phyloP scores from a whole-genome alignment of 1,140 invertebrate species.

The Drosophila dunni region DNA sequence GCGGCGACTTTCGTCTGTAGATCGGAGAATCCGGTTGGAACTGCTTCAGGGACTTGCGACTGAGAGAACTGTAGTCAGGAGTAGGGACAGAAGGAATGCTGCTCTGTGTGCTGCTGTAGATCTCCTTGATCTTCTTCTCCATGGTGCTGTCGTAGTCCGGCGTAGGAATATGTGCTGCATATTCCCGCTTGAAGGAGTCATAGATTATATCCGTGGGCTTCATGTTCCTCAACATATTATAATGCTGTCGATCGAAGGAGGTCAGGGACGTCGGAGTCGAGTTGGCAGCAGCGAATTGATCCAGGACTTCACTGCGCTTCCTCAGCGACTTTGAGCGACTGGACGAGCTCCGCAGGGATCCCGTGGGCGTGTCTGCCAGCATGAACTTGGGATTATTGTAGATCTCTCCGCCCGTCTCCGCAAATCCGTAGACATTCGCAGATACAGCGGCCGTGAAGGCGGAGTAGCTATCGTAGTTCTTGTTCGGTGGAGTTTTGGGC shows the following conservation, averaged over 20 bases:
- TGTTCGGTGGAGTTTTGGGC: conserved; percentile 35
- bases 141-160: conserved; percentile 84
- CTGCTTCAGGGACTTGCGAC: conserved; percentile 75
- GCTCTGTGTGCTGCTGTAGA: conserved; percentile 81
- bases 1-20: conserved; percentile 78
- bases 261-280: conserved; percentile 73
- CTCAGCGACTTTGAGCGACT: conserved; percentile 64
- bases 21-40: conserved; percentile 83
- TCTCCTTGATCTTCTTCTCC: conserved; percentile 83
- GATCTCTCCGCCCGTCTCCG: conserved; percentile 79
- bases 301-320: conserved; percentile 70
- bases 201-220: conserved; percentile 87
- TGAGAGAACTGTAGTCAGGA: conserved; percentile 83
- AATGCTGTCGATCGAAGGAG: conserved; percentile 73
- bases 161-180: conserved; percentile 73
- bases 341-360: conserved; percentile 66
- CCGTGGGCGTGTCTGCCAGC: conserved; percentile 71
- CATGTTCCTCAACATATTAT: conserved; percentile 84
- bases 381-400: conserved; percentile 84
- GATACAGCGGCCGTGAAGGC: conserved; percentile 60
- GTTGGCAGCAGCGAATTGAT: conserved; percentile 75
- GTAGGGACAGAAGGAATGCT: conserved; percentile 82
- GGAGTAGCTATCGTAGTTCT: conserved; percentile 54
- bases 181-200: conserved; percentile 86
- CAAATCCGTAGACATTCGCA: conserved; percentile 77